phyloP scores from a whole-genome alignment of 2,113 vertebrate species.

The Lagopus leucura region DNA sequence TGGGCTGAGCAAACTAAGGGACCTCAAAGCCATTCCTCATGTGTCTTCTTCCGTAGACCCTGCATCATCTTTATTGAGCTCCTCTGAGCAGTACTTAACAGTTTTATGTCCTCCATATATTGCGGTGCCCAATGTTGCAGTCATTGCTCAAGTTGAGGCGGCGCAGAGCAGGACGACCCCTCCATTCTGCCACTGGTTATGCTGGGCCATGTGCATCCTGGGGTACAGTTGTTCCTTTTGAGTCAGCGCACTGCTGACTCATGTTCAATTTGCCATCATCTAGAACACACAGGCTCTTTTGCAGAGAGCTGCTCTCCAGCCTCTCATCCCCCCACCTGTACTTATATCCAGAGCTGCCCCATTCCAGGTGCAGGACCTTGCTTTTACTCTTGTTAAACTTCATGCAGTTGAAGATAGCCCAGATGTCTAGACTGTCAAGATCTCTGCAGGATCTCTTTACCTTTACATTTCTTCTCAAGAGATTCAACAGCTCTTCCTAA shows the following conservation, averaged over 20 bases:
- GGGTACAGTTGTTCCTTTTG: not conserved
- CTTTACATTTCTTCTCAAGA: not conserved
- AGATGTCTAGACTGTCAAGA: not conserved
- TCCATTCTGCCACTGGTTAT: not conserved
- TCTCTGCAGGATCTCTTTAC: not conserved
- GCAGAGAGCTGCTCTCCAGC: not conserved
- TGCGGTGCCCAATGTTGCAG: not conserved
- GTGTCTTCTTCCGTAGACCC: too few species aligned
- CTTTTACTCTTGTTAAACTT: not conserved
- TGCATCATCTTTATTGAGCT: too few species aligned
- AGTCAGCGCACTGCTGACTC: not conserved
- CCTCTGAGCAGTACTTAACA: not conserved
- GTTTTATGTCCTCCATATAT: not conserved
- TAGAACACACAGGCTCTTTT: not conserved
- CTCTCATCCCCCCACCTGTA: not conserved
- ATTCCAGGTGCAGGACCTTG: not conserved
- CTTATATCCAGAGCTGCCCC: not conserved
- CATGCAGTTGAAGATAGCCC: not conserved
- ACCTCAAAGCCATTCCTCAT: too few species aligned
- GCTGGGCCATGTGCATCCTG: too few species aligned
- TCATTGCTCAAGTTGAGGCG: not conserved
- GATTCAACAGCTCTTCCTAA: not conserved
- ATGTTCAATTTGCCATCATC: not conserved
- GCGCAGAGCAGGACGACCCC: not conserved
- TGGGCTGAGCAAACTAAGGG: too few species aligned